phyloP scores from a whole-genome alignment of 2,888 invertebrate species.

The Hedychridium roseum region DNA sequence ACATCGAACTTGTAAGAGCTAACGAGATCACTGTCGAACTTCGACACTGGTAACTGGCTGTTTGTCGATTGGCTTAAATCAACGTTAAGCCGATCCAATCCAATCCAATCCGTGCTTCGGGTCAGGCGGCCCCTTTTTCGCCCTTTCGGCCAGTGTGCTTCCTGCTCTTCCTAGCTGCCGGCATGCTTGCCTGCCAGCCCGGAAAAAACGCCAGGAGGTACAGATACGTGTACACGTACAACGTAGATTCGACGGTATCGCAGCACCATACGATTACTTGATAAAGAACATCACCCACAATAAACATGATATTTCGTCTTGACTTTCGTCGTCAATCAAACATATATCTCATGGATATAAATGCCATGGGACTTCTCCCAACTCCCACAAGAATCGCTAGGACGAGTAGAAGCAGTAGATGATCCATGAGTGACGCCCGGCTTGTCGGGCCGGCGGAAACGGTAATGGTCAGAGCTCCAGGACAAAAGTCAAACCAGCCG shows the following conservation, averaged over 20 bases:
- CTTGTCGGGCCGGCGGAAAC: slow-evolving; percentile 50
- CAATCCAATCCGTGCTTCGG: slow-evolving; percentile 53
- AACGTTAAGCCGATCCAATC: slow-evolving; percentile 63
- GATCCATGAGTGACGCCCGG: no score
- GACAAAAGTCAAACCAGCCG: slow-evolving; percentile 59
- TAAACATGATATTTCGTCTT: no score
- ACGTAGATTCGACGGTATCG: no score
- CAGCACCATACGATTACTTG: no score
- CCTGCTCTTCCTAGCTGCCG: slow-evolving; percentile 21
- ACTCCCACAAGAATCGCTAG: no score
- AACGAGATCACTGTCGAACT: slow-evolving; percentile 60
- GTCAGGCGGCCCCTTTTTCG: slow-evolving; percentile 52
- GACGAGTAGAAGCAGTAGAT: no score
- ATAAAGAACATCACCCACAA: no score
- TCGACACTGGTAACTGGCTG: slow-evolving; percentile 55
- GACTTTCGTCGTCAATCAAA: no score
- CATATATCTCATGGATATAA: no score
- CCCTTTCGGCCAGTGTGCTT: no score
- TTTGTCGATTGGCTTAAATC: slow-evolving; percentile 64
- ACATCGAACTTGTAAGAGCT: slow-evolving; percentile 60
- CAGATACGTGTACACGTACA: slow-evolving; percentile 25
- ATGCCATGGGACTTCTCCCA: no score
- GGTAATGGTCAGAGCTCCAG: slow-evolving; percentile 41
- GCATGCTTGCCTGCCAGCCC: slow-evolving; percentile 28
- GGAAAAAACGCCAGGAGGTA: slow-evolving; percentile 30